Conservation (phyloP, 2,797 vertebrate species). For the Huso huso region DNA sequence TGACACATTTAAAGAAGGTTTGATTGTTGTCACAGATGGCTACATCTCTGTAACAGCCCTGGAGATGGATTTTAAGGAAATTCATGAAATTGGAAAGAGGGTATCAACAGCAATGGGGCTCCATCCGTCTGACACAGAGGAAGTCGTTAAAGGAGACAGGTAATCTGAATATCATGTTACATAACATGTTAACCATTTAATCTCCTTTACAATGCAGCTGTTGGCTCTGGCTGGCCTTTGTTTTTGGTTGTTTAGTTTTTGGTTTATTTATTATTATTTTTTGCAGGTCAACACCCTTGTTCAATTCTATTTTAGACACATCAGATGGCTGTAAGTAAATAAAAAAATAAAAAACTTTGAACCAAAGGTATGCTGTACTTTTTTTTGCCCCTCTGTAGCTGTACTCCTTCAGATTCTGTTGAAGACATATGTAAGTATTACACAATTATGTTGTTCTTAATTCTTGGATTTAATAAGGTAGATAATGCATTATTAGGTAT, state of each 20-base stretch:
- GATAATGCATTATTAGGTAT: no score
- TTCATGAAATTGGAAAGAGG: conserved; percentile 50
- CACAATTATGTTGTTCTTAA: no score
- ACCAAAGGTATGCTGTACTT: no score
- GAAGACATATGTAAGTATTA: conserved; percentile 27
- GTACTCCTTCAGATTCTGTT: background rate
- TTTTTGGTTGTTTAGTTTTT: background rate
- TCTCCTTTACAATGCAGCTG: background rate
- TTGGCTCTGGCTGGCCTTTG: background rate
- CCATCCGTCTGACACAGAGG: conserved; percentile 21
- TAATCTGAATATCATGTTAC: conserved; percentile 18
- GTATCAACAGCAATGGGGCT: conserved; percentile 38
- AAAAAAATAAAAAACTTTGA: no score
- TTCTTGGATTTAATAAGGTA: no score
- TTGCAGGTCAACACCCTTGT: conserved; percentile 32
- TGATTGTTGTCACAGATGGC: conserved; percentile 44
- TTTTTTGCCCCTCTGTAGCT: no score
- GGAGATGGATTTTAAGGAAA: conserved; percentile 52
- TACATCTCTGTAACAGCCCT: conserved; percentile 48
- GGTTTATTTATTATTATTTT: background rate
- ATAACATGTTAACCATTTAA: background rate
- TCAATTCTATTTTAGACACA: background rate
- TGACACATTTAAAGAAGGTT: background rate
- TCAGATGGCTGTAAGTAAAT: background rate
- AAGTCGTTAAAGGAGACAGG: conserved; percentile 33